A percentile compares a stretch with the other conserved stretches of the same genome.
Evolutionary conservation across 2,113 vertebrate species (phyloP).

Genomic region (Grammomys dolichurus): DNA sequence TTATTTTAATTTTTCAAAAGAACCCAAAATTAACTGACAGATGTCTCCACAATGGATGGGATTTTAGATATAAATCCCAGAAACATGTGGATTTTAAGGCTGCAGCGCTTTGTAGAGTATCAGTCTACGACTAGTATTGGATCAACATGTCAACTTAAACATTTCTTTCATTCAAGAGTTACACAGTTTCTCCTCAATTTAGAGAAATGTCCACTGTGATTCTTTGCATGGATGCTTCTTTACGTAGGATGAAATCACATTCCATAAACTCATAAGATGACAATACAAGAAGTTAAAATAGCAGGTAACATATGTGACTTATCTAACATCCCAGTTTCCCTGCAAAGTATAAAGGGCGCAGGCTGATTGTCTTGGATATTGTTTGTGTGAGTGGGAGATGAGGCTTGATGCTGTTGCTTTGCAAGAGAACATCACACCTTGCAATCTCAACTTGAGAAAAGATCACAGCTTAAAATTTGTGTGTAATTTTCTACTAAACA

Average conservation of each 20-base stretch:
- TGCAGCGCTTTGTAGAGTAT: not conserved
- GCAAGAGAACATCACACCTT: not conserved
- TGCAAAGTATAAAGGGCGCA: not conserved
- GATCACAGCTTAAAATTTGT: not conserved
- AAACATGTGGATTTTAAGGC: not conserved
- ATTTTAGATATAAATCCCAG: not conserved
- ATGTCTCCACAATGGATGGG: not conserved
- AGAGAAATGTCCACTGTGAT: not conserved
- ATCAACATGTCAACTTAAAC: not conserved
- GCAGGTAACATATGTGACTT: not conserved
- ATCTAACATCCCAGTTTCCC: too few relatives aligned
- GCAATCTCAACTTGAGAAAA: not conserved
- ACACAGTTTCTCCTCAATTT: not conserved
- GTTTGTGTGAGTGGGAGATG: not conserved
- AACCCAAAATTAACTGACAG: not conserved
- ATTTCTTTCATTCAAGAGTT: not conserved
- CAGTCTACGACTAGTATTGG: not conserved
- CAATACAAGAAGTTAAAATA: not conserved
- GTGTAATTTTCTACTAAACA: not conserved
- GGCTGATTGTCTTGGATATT: not conserved
- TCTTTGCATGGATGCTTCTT: not conserved
- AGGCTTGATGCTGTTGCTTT: too few relatives aligned
- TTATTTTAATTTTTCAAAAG: not conserved
- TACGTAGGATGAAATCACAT: not conserved
- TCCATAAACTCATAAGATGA: not conserved